phyloP scores from a whole-genome alignment of 1,140 invertebrate genomes.

The Drosophila navojoa region DNA sequence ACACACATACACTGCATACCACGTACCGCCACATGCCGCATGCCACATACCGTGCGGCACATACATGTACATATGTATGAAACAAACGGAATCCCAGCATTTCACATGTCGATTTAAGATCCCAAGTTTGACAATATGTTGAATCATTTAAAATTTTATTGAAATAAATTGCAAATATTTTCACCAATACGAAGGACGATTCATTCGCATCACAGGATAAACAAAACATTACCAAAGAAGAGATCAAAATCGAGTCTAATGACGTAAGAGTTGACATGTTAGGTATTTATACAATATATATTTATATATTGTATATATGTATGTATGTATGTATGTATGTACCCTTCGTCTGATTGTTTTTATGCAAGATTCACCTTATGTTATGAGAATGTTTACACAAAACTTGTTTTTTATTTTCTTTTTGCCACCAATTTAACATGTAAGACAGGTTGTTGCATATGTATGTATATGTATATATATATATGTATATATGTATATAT shows the following conservation, averaged over 20 bases:
- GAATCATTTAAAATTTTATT: constrained; percentile 46
- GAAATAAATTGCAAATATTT: constrained; percentile 46
- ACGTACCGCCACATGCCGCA: neutral
- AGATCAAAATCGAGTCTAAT: constrained; percentile 24
- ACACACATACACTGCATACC: constrained; percentile 2
- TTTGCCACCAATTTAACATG: no score
- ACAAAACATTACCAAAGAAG: neutral
- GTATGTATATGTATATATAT: no score
- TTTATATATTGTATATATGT: no score
- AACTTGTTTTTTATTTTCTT: no score
- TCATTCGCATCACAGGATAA: neutral
- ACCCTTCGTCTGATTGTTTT: no score
- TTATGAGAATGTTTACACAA: no score
- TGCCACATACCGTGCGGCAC: constrained; percentile 4
- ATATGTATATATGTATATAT: no score
- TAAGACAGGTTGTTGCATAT: no score
- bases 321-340: no score
- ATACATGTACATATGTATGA: no score
- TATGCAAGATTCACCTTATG: no score
- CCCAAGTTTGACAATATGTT: constrained; percentile 38
- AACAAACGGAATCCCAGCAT: constrained; percentile 18
- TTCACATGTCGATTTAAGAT: constrained; percentile 44
- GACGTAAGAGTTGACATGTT: constrained; percentile 21
- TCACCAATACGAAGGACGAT: constrained; percentile 33
- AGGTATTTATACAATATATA: no score